Evolutionary conservation across 1,140 invertebrate species (phyloP).

Genomic region (Muscidifurax raptorellus): DNA sequence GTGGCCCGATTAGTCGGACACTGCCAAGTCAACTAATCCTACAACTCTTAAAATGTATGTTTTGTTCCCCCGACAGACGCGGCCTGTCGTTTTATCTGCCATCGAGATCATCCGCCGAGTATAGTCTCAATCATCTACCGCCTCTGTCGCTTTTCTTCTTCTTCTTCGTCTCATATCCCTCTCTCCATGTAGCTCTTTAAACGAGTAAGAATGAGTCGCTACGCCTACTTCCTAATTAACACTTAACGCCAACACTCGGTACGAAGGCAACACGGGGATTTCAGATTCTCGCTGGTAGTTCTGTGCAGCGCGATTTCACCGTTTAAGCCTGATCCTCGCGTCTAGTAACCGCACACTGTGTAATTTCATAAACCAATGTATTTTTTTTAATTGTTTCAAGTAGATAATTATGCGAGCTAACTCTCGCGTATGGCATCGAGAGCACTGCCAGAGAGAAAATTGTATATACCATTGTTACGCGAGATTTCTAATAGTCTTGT

Average conservation of each 20-base stretch:
- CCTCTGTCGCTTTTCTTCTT: neutral
- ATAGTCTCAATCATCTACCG: neutral
- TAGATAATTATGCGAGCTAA: constrained; percentile 7
- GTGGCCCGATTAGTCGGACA: neutral
- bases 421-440: neutral
- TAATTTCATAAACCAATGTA: neutral
- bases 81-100: constrained; percentile 42
- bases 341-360: neutral
- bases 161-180: neutral
- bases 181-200: neutral
- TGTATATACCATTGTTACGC: neutral
- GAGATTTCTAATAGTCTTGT: constrained; percentile 4
- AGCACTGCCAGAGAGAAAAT: neutral
- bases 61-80: constrained; percentile 32
- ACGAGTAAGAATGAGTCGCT: constrained; percentile 30
- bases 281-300: constrained; percentile 8
- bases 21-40: constrained; percentile 15
- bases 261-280: neutral
- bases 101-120: constrained; percentile 28
- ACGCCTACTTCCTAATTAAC: constrained; percentile 44
- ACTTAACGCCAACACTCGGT: constrained; percentile 10
- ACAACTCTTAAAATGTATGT: constrained; percentile 37
- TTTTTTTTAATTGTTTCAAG: neutral
- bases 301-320: constrained; percentile 1
- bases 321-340: neutral